These are phyloP conservation scores for Podarcis raffonei DNA, from an alignment of 2,113 vertebrate species.

Conservation along the genomic window DNA sequence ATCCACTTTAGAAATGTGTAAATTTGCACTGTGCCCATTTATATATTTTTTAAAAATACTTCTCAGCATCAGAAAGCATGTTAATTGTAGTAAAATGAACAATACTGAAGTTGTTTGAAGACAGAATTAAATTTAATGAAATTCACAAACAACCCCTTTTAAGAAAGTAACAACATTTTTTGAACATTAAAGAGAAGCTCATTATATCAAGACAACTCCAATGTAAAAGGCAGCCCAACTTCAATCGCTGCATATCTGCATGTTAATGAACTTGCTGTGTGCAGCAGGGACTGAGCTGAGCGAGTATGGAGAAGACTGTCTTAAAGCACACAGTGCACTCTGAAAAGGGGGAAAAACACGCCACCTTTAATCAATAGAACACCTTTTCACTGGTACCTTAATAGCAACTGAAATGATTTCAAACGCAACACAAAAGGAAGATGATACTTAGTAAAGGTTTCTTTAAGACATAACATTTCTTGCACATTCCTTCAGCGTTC, in stretches of 20 bases:
- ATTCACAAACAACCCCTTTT: constrained; percentile 83
- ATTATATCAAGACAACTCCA: constrained; percentile 83
- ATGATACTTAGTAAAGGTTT: constrained; percentile 78
- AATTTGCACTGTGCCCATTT: constrained; percentile 67
- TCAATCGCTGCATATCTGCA: constrained; percentile 84
- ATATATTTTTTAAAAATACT: constrained; percentile 51
- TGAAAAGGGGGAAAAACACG: constrained; percentile 46
- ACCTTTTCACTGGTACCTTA: constrained; percentile 76
- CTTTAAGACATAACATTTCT: constrained; percentile 78
- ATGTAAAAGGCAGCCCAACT: constrained; percentile 80
- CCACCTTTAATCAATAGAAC: constrained; percentile 80
- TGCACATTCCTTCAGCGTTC: constrained; percentile 78
- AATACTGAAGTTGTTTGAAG: constrained; percentile 83
- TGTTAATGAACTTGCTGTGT: constrained; percentile 82
- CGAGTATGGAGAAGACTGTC: constrained; percentile 69
- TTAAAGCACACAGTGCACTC: constrained; percentile 69
- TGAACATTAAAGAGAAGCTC: constrained; percentile 84
- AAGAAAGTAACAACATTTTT: constrained; percentile 85
- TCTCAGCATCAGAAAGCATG: constrained; percentile 74
- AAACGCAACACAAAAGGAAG: constrained; percentile 80
- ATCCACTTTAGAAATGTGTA: constrained; percentile 61
- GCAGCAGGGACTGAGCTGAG: constrained; percentile 70
- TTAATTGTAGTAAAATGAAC: constrained; percentile 82
- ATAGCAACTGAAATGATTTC: constrained; percentile 79
- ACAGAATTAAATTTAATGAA: constrained; percentile 83